A percentile compares a stretch with the other conserved stretches of the same genome.
phyloP scores from a whole-genome alignment of 2,888 invertebrate genomes.

The Marronus borbonicus region DNA sequence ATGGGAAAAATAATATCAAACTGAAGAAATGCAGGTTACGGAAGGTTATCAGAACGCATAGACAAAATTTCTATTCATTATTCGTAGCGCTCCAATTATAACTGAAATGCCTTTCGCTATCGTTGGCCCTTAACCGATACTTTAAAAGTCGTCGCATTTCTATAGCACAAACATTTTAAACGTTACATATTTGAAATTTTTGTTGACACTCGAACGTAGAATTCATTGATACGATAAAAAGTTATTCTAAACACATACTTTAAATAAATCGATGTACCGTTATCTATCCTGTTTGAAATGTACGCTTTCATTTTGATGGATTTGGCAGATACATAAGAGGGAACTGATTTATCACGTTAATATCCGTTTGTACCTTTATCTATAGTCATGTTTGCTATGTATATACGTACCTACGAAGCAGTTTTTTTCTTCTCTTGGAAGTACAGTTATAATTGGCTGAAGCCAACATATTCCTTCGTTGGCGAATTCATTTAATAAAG shows the following conservation, averaged over 20 bases:
- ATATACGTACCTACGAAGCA: too few relatives aligned
- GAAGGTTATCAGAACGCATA: slow-evolving; percentile 28
- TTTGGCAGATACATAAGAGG: not conserved
- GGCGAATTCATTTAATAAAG: not conserved
- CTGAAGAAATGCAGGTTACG: slow-evolving; percentile 34
- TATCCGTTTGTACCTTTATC: slow-evolving; percentile 23
- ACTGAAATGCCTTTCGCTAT: slow-evolving; percentile 20
- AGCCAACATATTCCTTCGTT: slow-evolving; percentile 9
- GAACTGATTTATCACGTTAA: slow-evolving; percentile 12
- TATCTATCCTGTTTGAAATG: too few relatives aligned
- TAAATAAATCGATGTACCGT: not conserved
- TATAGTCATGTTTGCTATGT: not conserved
- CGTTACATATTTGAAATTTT: slow-evolving; percentile 2
- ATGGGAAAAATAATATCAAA: slow-evolving; percentile 18
- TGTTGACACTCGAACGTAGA: not conserved
- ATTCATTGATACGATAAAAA: too few relatives aligned
- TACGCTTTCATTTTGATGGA: too few relatives aligned
- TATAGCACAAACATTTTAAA: not conserved
- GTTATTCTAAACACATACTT: too few relatives aligned
- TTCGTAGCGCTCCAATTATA: slow-evolving; percentile 14
- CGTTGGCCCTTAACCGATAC: slow-evolving; percentile 18
- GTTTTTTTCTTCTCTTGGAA: not conserved
- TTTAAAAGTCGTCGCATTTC: slow-evolving; percentile 1
- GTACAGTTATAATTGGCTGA: slow-evolving; percentile 29
- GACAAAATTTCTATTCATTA: slow-evolving; percentile 37